Percentiles rank a stretch among this genome's conserved stretches.
These are phyloP conservation scores for Drosophila mayaguana DNA, from an alignment of 2,888 invertebrate genomes.

Conservation along the genomic window DNA sequence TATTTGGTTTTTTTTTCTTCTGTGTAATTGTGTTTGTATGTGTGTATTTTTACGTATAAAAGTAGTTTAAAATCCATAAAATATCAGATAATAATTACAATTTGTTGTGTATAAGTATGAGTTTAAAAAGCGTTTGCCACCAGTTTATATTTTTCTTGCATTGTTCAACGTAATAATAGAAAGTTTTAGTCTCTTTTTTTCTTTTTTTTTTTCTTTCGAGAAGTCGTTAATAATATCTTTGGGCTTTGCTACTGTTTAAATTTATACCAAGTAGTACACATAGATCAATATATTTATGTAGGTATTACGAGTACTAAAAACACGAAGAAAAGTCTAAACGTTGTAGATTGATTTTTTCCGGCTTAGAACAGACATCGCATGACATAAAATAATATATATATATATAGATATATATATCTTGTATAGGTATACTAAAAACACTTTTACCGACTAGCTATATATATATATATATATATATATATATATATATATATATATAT, in stretches of 20 bases:
- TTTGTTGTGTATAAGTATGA: slow-evolving; percentile 56
- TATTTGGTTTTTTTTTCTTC: slow-evolving; percentile 57
- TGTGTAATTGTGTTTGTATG: slow-evolving; percentile 19
- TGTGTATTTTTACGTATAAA: slow-evolving; percentile 73
- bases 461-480: slow-evolving; percentile 55
- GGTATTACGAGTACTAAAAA: slow-evolving; percentile 57
- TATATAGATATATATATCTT: slow-evolving; percentile 32
- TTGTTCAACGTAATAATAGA: slow-evolving; percentile 60
- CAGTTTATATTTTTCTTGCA: slow-evolving; percentile 26
- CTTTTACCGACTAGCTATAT: slow-evolving; percentile 66
- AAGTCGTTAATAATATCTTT: slow-evolving; percentile 77
- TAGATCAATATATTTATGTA: slow-evolving; percentile 52
- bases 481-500: slow-evolving; percentile 48
- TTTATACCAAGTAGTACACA: slow-evolving; percentile 68
- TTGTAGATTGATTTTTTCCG: slow-evolving; percentile 45
- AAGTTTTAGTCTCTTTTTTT: slow-evolving; percentile 57
- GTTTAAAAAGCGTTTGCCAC: slow-evolving; percentile 72
- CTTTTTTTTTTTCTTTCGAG: slow-evolving; percentile 23
- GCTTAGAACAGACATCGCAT: slow-evolving; percentile 35
- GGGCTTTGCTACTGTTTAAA: slow-evolving; percentile 73
- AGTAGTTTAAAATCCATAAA: slow-evolving; percentile 77
- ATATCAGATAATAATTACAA: slow-evolving; percentile 77
- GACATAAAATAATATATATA: slow-evolving; percentile 29
- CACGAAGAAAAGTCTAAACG: slow-evolving; percentile 61
- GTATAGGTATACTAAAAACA: slow-evolving; percentile 69